Conservation (phyloP, 2,113 vertebrate genomes). For the Centropus unirufus region DNA sequence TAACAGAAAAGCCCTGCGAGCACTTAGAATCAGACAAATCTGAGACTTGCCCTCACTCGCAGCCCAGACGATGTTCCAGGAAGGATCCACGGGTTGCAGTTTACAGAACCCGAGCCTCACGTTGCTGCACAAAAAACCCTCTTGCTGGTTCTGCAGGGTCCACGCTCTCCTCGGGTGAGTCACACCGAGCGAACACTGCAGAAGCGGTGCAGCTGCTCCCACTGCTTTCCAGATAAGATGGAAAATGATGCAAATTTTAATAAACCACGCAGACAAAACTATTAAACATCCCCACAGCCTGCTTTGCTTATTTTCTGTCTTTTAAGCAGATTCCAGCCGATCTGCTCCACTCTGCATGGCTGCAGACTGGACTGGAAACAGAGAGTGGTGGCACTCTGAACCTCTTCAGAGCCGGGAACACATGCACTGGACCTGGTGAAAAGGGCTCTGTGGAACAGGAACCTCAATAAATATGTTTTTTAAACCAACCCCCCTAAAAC, state of each 20-base stretch:
- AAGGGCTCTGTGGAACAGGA: not conserved
- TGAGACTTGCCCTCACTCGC: not conserved
- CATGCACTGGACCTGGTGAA: not conserved
- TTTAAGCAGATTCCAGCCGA: not conserved
- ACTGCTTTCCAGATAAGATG: not conserved
- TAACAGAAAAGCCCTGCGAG: not conserved
- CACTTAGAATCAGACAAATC: not conserved
- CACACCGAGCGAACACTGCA: not conserved
- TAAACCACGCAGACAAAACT: conserved; percentile 15
- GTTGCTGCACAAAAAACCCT: not conserved
- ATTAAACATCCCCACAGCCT: not conserved
- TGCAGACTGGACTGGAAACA: not conserved
- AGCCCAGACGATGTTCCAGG: not conserved
- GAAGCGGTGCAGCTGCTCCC: not conserved
- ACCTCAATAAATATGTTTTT: not conserved
- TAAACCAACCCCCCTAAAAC: no score
- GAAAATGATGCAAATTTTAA: conserved; percentile 29
- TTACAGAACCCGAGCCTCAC: not conserved
- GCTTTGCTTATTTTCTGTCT: not conserved
- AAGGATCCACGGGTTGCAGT: not conserved
- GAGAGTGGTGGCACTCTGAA: not conserved
- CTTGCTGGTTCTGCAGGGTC: not conserved
- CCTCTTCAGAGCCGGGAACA: not conserved
- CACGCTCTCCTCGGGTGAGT: not conserved
- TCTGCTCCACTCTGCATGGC: accelerated